phyloP scores from a whole-genome alignment of 2,797 vertebrate species.

The Lagodon rhomboides region DNA sequence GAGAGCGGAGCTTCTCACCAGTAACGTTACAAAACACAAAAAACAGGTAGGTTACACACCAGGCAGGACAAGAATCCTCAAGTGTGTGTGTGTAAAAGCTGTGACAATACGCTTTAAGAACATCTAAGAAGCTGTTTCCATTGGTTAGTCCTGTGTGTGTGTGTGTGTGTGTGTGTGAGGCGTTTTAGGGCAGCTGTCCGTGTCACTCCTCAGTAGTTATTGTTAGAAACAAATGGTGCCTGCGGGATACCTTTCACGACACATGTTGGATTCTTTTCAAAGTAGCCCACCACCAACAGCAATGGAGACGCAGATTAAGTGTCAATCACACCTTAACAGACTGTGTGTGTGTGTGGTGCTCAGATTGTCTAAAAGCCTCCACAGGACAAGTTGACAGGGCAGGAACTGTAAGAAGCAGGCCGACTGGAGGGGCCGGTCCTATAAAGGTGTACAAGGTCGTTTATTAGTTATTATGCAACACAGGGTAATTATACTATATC shows the following conservation, averaged over 20 bases:
- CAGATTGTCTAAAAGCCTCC: background rate
- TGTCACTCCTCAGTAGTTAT: conserved; percentile 74
- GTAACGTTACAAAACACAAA: background rate
- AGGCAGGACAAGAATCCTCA: background rate
- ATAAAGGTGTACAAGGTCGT: too few species aligned
- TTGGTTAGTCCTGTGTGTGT: conserved; percentile 7
- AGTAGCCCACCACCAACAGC: conserved; percentile 21
- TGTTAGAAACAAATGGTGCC: conserved; percentile 79
- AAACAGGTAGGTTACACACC: conserved; percentile 17
- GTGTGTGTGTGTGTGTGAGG: conserved; percentile 10
- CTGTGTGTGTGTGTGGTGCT: background rate
- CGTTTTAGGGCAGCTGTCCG: conserved; percentile 65
- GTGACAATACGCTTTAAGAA: background rate
- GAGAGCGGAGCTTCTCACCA: background rate
- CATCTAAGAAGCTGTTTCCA: background rate
- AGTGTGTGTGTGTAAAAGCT: background rate
- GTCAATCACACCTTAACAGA: conserved; percentile 18
- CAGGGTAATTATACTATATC: too few species aligned
- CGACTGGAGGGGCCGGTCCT: background rate
- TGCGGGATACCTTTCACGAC: conserved; percentile 62
- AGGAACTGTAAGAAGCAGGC: background rate
- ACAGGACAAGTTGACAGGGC: background rate
- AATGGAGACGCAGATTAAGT: background rate
- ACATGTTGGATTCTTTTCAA: conserved; percentile 53
- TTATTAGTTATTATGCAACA: too few species aligned